These are phyloP conservation scores for Ceriagrion tenellum DNA, from an alignment of 2,888 invertebrate genomes.

Conservation along the genomic window DNA sequence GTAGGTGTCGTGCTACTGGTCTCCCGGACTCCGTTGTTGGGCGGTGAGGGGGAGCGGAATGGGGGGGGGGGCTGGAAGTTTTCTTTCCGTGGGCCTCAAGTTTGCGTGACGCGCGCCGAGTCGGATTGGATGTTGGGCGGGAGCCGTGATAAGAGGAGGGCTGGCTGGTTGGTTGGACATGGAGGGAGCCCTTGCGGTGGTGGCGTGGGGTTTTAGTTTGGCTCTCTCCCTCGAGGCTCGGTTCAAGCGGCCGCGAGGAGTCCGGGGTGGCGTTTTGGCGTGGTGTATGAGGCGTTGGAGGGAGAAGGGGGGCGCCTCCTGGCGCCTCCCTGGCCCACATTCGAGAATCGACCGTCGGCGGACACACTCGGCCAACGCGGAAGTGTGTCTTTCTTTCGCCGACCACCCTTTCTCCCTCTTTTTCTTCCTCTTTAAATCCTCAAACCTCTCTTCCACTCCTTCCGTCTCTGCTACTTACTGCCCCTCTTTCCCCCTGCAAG, in stretches of 20 bases:
- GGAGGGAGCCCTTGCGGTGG: background rate
- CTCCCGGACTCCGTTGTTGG: background rate
- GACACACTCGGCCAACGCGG: constrained; percentile 23
- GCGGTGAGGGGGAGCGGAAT: background rate
- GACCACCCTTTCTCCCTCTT: background rate
- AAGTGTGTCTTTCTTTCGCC: background rate
- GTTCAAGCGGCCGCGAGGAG: background rate
- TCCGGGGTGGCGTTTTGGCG: no score
- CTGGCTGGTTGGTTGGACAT: background rate
- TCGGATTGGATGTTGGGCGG: background rate
- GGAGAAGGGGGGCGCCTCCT: background rate
- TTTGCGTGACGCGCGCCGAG: background rate
- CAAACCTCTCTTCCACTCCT: no score
- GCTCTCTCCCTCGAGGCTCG: background rate
- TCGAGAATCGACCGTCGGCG: constrained; percentile 20
- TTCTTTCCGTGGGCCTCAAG: background rate
- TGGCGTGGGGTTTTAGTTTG: background rate
- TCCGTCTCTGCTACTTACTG: no score
- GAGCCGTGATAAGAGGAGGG: background rate
- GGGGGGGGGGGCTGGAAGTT: background rate
- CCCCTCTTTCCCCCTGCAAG: no score
- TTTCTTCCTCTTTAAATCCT: no score
- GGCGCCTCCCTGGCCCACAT: constrained; percentile 50
- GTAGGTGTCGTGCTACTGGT: background rate
- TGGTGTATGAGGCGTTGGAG: background rate